A percentile compares a stretch with the other conserved stretches of the same genome.
Conservation (phyloP, 23 tunicate genomes). For the Ascidia mentula region DNA sequence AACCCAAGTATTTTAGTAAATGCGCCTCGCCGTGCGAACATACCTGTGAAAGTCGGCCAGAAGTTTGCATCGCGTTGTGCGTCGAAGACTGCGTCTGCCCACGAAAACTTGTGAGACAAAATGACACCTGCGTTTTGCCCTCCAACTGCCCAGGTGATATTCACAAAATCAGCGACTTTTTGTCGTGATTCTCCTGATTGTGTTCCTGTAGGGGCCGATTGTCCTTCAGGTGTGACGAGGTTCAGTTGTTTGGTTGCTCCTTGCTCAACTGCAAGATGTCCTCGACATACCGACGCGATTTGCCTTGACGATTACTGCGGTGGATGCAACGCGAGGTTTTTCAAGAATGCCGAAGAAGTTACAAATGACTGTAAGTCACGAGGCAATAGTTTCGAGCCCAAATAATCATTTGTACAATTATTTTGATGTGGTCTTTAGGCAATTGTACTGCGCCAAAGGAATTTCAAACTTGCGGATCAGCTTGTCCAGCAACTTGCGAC, state of each 20-base stretch:
- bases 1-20: neutral
- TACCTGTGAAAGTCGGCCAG: neutral
- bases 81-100: neutral
- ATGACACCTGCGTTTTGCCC: neutral
- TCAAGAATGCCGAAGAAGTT: neutral
- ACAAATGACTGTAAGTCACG: neutral
- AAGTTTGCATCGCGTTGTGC: neutral
- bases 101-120: neutral
- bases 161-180: neutral
- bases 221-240: neutral
- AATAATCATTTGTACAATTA: no score
- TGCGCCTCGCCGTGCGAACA: neutral
- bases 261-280: neutral
- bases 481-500: neutral
- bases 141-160: neutral
- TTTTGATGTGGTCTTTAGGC: no score
- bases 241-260: neutral
- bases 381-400: no score
- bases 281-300: neutral
- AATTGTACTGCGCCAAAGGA: slow-evolving; percentile 1
- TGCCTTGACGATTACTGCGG: neutral
- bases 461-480: neutral
- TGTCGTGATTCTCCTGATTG: neutral
- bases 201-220: neutral
- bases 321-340: neutral